Conservation (phyloP, 2,113 vertebrate species). For the Gobius niger region DNA sequence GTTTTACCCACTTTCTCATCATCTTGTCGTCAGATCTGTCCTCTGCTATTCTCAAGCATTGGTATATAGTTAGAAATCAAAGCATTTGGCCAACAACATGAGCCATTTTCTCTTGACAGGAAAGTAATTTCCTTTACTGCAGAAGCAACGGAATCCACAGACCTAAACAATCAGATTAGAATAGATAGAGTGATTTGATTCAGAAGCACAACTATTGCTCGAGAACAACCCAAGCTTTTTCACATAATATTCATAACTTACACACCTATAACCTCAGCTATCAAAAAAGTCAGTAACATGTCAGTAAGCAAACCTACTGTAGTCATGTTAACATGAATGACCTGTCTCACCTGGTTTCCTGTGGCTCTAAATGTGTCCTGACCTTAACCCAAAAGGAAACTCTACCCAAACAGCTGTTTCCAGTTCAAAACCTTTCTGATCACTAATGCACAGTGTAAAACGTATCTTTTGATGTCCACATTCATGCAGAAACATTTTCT, state of each 20-base stretch:
- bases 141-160: conserved; percentile 57
- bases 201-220: conserved; percentile 44
- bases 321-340: background rate
- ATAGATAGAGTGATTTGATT: conserved; percentile 62
- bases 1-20: no score
- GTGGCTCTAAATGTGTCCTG: conserved; percentile 51
- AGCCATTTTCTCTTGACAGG: conserved; percentile 58
- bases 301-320: background rate
- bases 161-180: conserved; percentile 70
- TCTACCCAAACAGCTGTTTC: conserved; percentile 71
- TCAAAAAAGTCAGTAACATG: background rate
- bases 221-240: conserved; percentile 12
- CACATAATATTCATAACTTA: background rate
- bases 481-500: background rate
- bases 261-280: background rate
- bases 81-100: no score
- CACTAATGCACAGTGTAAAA: conserved; percentile 34
- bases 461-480: background rate
- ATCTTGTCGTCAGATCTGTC: no score
- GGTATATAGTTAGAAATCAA: no score
- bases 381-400: conserved; percentile 62
- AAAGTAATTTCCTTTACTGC: conserved; percentile 63
- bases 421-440: conserved; percentile 45
- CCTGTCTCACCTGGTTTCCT: conserved; percentile 62
- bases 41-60: no score